phyloP scores from a whole-genome alignment of 2,888 invertebrate genomes.

The Nesidiocoris tenuis region DNA sequence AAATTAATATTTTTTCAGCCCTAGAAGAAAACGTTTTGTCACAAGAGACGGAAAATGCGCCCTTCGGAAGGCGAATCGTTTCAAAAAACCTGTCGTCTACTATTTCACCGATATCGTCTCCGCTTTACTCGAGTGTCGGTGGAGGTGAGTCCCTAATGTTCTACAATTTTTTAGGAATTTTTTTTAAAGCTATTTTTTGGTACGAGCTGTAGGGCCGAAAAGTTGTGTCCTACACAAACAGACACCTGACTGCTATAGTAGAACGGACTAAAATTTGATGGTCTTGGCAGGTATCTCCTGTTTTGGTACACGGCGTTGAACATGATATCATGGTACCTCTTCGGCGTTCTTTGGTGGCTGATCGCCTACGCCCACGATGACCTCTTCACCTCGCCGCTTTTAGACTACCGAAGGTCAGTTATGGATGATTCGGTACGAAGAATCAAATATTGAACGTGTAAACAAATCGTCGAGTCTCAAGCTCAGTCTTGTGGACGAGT shows the following conservation, averaged over 20 bases:
- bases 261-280: too few relatives aligned
- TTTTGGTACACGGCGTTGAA: conserved; percentile 23
- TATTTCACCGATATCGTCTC: conserved; percentile 59
- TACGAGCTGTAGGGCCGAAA: too few relatives aligned
- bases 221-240: too few relatives aligned
- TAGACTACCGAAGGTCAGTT: not conserved
- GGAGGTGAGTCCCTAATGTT: conserved; percentile 68
- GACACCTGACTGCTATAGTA: too few relatives aligned
- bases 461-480: too few relatives aligned
- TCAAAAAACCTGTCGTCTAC: conserved; percentile 15
- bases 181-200: not conserved
- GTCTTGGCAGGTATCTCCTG: not conserved
- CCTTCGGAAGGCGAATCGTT: conserved; percentile 34
- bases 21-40: conserved; percentile 7
- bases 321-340: conserved; percentile 73
- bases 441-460: too few relatives aligned
- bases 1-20: too few relatives aligned
- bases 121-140: conserved; percentile 69
- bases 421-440: too few relatives aligned
- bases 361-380: conserved; percentile 76
- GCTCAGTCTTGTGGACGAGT: too few relatives aligned
- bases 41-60: conserved; percentile 37
- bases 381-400: conserved; percentile 54
- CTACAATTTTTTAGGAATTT: conserved; percentile 50
- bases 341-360: conserved; percentile 76